A percentile compares a stretch with the other conserved stretches of the same genome.
Evolutionary conservation across 2,113 vertebrate species (phyloP).

Genomic region (Oncorhynchus keta): DNA sequence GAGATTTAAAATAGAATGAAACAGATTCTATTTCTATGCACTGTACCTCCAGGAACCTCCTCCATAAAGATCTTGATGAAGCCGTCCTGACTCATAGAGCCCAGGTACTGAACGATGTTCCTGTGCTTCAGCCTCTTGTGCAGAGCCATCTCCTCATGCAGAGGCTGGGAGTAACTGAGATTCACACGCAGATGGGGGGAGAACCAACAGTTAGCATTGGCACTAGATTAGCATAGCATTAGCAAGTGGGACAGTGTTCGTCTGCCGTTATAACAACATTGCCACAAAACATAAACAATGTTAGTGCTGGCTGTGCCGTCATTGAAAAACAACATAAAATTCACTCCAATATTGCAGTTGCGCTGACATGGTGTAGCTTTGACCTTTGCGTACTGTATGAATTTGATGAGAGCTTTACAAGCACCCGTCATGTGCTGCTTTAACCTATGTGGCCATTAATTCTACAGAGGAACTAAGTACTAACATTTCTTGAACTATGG

Average conservation of each 20-base stretch:
- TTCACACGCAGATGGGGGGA: not conserved
- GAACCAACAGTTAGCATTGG: not conserved
- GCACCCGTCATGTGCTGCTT: no score
- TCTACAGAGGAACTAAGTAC: not conserved
- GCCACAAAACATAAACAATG: not conserved
- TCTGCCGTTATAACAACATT: not conserved
- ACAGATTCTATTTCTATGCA: not conserved
- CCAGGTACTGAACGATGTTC: conserved; percentile 91
- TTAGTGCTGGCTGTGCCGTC: not conserved
- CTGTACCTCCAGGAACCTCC: conserved; percentile 89
- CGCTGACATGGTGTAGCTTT: not conserved
- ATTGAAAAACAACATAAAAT: no score
- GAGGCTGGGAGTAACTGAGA: conserved; percentile 85
- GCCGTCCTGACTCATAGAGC: conserved; percentile 85
- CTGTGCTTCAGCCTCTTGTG: conserved; percentile 88
- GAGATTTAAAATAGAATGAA: no score
- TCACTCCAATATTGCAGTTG: not conserved
- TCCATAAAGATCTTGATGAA: conserved; percentile 98
- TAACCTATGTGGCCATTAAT: not conserved
- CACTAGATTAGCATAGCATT: no score
- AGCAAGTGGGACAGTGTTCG: no score
- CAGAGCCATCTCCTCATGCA: conserved; percentile 90
- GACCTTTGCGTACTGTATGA: not conserved
- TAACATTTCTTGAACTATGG: no score
- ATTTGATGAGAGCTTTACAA: not conserved